Conservation (phyloP, 2,888 invertebrate genomes). For the Bibio marci region DNA sequence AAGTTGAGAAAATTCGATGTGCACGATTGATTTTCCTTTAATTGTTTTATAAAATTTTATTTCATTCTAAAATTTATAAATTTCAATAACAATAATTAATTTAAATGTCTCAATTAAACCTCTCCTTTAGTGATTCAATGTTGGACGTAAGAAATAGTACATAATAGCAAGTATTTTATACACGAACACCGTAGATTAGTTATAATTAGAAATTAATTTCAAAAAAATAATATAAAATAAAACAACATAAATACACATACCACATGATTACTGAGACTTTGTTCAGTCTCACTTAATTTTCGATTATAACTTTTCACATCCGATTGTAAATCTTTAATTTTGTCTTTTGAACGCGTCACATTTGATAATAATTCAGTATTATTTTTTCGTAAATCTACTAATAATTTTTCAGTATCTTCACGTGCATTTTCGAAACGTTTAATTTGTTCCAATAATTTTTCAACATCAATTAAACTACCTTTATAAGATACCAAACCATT, state of each 20-base stretch:
- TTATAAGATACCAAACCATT: slow-evolving; percentile 57
- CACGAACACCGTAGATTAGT: too few species aligned
- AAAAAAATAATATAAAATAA: too few species aligned
- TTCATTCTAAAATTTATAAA: too few species aligned
- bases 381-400: slow-evolving; percentile 42
- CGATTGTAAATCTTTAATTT: slow-evolving; percentile 38
- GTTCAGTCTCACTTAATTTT: slow-evolving; percentile 37
- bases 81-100: too few species aligned
- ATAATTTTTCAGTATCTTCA: slow-evolving; percentile 51
- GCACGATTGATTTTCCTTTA: too few species aligned
- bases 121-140: too few species aligned
- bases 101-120: too few species aligned
- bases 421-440: slow-evolving; percentile 58
- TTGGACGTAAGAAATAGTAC: too few species aligned
- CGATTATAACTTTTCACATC: slow-evolving; percentile 44
- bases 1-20: too few species aligned
- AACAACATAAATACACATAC: slow-evolving; percentile 25
- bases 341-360: slow-evolving; percentile 35
- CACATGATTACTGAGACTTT: slow-evolving; percentile 35
- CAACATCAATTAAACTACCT: slow-evolving; percentile 64
- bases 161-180: too few species aligned
- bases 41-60: too few species aligned
- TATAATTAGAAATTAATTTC: too few species aligned
- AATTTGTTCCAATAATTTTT: slow-evolving; percentile 57
- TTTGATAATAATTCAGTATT: slow-evolving; percentile 38